Evolutionary conservation across 2,797 vertebrate genomes (phyloP), one percentile per base, ranked within the genome.

Genomic region (Lithobates sylvaticus): DNA sequence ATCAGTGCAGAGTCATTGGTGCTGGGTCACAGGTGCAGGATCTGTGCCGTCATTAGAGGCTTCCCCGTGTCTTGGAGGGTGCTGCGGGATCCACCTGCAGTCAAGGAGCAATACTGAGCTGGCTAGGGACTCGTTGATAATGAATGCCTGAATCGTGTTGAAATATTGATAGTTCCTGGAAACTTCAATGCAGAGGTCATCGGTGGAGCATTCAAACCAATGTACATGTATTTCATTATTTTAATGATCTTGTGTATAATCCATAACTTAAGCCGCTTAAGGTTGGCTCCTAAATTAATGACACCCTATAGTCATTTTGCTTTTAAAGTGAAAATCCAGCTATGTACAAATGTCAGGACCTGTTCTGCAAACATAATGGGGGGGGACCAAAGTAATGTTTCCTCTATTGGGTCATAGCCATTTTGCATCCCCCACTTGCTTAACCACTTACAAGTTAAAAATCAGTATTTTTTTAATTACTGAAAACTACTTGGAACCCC

Each of bases 81-180:
- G 67, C 67, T 69, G 67, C 32, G 0, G 29, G 68, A 70, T 18
- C 15, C 32, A 70, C 27, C 68, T 70, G 32, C 68, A 70, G 68
- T 70, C 21, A 13, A 15, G 12, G 36, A 44, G 61, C 26, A 18
- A 64, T 65, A 16, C 26, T 54, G 36, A 29, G 77, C 77, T 79
- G 47, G 36, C 50, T 21, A 10, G 7, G 69, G 16, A 70, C 68
- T 39, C 34, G 16, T 54, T 71, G 32, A 18, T 36, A 23, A 36
- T 32, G 18, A 47, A 27, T 26, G 27, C n/a, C 44, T 15, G 7
- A 78, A 78, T 78, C 36, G 34, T 71, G 69, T 8, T 36, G 21
- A 61, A 76, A 34, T 76, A 76, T 42, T 58, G 47, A 58, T 76
- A 36, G 69, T 71, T 71, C 69, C 16, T 71, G 34, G 34, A 39